Base-by-base conservation (phyloP, 2,113 vertebrate species). In the Rhynchomys soricoides region DNA sequence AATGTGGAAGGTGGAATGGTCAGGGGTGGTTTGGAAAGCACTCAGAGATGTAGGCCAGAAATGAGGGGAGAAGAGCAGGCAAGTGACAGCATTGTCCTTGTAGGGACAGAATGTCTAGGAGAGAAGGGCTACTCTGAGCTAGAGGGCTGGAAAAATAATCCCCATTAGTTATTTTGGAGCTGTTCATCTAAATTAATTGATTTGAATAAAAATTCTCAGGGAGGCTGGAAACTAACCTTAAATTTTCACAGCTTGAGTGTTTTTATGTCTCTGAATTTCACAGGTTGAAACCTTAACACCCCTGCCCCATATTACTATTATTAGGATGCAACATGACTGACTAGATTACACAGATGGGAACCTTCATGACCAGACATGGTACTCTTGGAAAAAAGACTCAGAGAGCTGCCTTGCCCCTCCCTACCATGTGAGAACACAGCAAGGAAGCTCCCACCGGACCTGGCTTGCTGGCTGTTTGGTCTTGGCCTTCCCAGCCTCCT, bases 101-200 rank as follows among this genome's bases (percentile, higher is more conserved):
- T 26, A 48, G 74, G 29, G 45, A 24, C 26, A 40, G 7, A 59
- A 22, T 17, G 45, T 21, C 15, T 57, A 34, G 1, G 34, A 70
- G 24, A 85, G 21, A 34, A 12, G 17, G 40, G 19, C 71, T 7
- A 1, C 48, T n/a, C 66, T 29, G 17, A 55, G 31, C 52, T 16
- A 88, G 66, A 91, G 34, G 34, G 78, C 12, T 0, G 8, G 34
- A 2, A 66, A 68, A 55, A 83, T 1, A 19, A 24, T 9, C 40
- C 40, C 11, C 24, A 15, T 48, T 81, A 21, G 55, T 66, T 37
- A 79, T 22, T 45, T 71, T 77, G 52, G 22, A 29, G 34, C 21
- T 34, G 5, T 48, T 88, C 79, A 90, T 90, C 37, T 24, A 22
- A 95, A n/a, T 89, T 89, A 40, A 78, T 86, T 68, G 31, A 89